Evolutionary conservation across 2,797 vertebrate genomes (phyloP).

Genomic region (Tangara arthus): DNA sequence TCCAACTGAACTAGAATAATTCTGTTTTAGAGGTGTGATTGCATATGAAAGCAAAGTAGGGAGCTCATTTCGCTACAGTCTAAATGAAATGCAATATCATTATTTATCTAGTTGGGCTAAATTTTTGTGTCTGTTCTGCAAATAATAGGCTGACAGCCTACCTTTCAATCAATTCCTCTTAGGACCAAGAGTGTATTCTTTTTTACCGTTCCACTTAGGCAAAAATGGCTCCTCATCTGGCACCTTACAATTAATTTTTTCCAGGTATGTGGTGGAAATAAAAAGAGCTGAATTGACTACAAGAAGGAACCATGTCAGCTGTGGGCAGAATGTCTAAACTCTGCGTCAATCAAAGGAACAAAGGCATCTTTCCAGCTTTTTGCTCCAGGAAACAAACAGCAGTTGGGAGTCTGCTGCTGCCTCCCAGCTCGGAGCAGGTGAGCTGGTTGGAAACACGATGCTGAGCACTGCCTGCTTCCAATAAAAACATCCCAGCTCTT

Average conservation of each 20-base stretch:
- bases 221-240: background rate
- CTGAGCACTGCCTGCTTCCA: background rate
- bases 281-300: background rate
- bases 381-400: background rate
- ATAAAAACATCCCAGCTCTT: background rate
- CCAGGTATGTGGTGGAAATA: background rate
- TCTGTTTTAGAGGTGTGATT: background rate
- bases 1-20: background rate
- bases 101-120: background rate
- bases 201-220: background rate
- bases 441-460: background rate
- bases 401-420: background rate
- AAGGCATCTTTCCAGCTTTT: background rate
- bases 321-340: background rate
- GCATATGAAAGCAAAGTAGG: background rate
- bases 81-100: background rate
- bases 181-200: background rate
- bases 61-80: background rate
- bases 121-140: background rate
- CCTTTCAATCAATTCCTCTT: background rate
- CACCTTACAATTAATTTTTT: background rate
- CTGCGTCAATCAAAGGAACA: background rate
- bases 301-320: background rate
- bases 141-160: background rate
- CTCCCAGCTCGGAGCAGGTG: rapidly evolving